Base-by-base conservation (phyloP, 1,140 invertebrate species). In the Drosophila bocqueti region DNA sequence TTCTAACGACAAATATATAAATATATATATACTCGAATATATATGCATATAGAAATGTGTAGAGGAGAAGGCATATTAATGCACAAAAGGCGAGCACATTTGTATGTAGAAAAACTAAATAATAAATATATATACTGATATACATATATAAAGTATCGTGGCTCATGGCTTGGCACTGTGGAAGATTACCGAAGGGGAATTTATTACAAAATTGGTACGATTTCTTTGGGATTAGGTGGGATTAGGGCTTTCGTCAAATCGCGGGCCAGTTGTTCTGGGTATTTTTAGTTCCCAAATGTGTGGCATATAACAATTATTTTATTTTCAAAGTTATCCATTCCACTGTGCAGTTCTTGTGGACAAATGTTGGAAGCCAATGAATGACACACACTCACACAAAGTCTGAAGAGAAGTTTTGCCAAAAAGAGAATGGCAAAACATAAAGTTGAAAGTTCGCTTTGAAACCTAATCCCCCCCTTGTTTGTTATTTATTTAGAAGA, bases 391-490 rank as follows among this genome's bases (percentile, higher is more conserved):
- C 62, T 46, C 62, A 46, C 38, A 42, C 31, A 38, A 13, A 64
- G 34, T 38, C 34, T 36, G 26, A 52, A 31, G 67, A 71, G 67
- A 71, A 69, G 67, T 68, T 68, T 50, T 40, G n/a, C 15, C 18
- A 38, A 72, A 69, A 73, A 43, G 69, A 34, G 67, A 73, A 73
- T 71, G 24, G 50, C 8, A 36, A 49, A 71, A 71, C 21, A 55
- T 18, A 47, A 72, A 74, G 75, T 77, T 77, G 75, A 77, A 77
- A 77, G 69, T 73, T 73, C 69, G 69, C 67, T 58, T 50, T 29
- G 13, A 59, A 42, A 68, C 45, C 42, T 42, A 46, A 73, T 57
- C 36, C 62, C 47, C 49, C 31, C 21, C 24, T 66, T 10, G 34
- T 55, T 55, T 54, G 31, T 66, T 72, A 49, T 24, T 59, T 11